Percentiles rank a stretch among this genome's conserved stretches.
Conservation (phyloP, 2,888 invertebrate genomes). For the Pollenia amentaria region DNA sequence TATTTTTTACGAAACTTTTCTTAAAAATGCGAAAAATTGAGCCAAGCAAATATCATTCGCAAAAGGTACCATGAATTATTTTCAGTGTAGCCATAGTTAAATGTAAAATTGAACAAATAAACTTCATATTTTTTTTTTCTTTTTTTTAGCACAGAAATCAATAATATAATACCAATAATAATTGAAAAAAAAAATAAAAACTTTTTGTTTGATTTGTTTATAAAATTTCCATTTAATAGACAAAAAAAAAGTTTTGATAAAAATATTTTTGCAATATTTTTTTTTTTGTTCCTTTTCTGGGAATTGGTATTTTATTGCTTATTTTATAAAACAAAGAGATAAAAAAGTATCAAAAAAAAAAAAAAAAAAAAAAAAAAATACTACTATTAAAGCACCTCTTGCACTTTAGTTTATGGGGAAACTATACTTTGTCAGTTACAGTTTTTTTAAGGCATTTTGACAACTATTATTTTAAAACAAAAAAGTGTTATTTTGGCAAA, state of each 20-base stretch:
- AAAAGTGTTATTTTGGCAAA: no score
- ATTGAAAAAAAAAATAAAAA: constrained; percentile 51
- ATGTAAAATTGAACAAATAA: not conserved
- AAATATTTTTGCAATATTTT: not conserved
- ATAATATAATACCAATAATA: constrained; percentile 55
- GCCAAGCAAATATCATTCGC: no score
- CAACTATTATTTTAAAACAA: no score
- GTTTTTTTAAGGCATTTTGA: not conserved
- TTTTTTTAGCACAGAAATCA: constrained; percentile 55
- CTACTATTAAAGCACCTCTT: no score
- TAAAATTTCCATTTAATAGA: constrained; percentile 32
- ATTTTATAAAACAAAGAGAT: not conserved
- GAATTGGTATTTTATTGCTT: not conserved
- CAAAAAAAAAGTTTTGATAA: not conserved
- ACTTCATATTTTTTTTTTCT: constrained; percentile 62
- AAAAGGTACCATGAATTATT: not conserved
- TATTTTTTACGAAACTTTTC: not conserved
- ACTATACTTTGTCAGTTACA: not conserved
- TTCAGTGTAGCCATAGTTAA: not conserved
- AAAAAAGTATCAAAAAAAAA: constrained; percentile 2
- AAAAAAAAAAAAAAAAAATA: not conserved
- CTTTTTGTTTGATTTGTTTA: constrained; percentile 34
- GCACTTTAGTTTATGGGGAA: constrained; percentile 22
- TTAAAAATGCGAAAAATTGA: no score
- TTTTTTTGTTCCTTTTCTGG: not conserved